A percentile compares a stretch with the other conserved stretches of the same genome.
Conservation (phyloP, 2,888 invertebrate genomes). For the Melinaea marsaeus region DNA sequence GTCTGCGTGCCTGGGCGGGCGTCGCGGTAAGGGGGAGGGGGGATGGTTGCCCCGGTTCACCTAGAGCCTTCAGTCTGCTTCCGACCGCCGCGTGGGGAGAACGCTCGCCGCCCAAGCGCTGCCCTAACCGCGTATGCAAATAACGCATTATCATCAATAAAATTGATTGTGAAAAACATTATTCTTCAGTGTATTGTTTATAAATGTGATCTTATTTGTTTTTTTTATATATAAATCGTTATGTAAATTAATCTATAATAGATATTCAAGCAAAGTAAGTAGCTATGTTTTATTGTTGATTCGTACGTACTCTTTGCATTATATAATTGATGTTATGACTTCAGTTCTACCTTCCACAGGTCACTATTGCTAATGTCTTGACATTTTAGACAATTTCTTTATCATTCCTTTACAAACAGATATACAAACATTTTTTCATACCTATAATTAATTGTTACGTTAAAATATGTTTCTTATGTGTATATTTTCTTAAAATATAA, state of each 20-base stretch:
- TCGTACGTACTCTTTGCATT: conserved; percentile 29
- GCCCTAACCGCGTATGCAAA: conserved; percentile 51
- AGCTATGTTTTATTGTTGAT: conserved; percentile 30
- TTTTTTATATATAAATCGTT: background rate
- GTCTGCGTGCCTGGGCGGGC: conserved; percentile 63
- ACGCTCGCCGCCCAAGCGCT: conserved; percentile 40
- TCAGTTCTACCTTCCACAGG: conserved; percentile 17
- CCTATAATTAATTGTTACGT: no score
- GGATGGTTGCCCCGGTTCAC: conserved; percentile 52
- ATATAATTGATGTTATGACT: conserved; percentile 28
- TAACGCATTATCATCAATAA: conserved; percentile 64
- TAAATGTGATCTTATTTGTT: conserved; percentile 37
- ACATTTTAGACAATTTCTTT: background rate
- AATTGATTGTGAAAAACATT: conserved; percentile 42
- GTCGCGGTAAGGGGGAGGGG: conserved; percentile 43
- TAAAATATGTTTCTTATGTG: no score
- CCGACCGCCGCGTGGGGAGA: conserved; percentile 42
- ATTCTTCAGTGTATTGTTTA: conserved; percentile 40
- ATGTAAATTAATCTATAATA: conserved; percentile 19
- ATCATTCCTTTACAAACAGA: background rate
- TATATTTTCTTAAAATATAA: no score
- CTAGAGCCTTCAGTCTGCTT: conserved; percentile 63
- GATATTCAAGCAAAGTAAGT: conserved; percentile 48
- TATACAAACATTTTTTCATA: background rate
- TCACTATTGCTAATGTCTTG: conserved; percentile 6